phyloP scores from a whole-genome alignment of 2,113 vertebrate genomes.

The Thalassoma bifasciatum region DNA sequence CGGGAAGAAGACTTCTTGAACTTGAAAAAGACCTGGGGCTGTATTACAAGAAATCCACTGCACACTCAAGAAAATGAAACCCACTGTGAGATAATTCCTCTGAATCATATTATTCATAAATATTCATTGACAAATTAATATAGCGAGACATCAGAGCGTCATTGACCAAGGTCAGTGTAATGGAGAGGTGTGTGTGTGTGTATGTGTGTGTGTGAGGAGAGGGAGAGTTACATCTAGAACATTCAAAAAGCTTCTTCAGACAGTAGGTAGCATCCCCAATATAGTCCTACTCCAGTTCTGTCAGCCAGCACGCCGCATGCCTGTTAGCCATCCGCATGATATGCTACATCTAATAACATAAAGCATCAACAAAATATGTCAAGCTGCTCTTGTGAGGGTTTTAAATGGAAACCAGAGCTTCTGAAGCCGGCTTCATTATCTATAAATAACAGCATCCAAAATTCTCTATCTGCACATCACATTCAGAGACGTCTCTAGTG shows the following conservation, averaged over 20 bases:
- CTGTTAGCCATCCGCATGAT: slow-evolving; percentile 33
- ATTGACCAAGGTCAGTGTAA: slow-evolving; percentile 58
- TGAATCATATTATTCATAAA: slow-evolving; percentile 55
- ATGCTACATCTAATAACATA: slow-evolving; percentile 65
- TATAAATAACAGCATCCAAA: slow-evolving; percentile 68
- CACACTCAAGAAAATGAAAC: slow-evolving; percentile 39
- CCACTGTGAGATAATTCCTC: slow-evolving; percentile 30
- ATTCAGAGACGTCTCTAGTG: slow-evolving; percentile 44
- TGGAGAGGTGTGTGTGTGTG: background rate
- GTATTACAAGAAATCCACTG: slow-evolving; percentile 15
- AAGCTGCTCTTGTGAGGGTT: slow-evolving; percentile 61
- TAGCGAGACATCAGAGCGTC: slow-evolving; percentile 38
- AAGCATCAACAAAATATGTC: slow-evolving; percentile 65
- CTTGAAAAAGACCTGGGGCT: slow-evolving; percentile 12
- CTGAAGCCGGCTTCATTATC: slow-evolving; percentile 64
- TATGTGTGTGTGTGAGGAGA: slow-evolving; percentile 5
- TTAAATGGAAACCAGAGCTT: slow-evolving; percentile 49
- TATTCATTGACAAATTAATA: slow-evolving; percentile 59
- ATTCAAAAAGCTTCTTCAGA: slow-evolving; percentile 41
- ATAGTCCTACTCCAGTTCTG: slow-evolving; percentile 70
- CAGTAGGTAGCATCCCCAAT: slow-evolving; percentile 50
- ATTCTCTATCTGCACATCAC: slow-evolving; percentile 48
- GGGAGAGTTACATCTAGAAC: slow-evolving; percentile 9
- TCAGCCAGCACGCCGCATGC: slow-evolving; percentile 45
- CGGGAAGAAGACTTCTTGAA: slow-evolving; percentile 9